Conservation (phyloP, 35 echinoderm and acorn worm species). For the Stichopus chloronotus region DNA sequence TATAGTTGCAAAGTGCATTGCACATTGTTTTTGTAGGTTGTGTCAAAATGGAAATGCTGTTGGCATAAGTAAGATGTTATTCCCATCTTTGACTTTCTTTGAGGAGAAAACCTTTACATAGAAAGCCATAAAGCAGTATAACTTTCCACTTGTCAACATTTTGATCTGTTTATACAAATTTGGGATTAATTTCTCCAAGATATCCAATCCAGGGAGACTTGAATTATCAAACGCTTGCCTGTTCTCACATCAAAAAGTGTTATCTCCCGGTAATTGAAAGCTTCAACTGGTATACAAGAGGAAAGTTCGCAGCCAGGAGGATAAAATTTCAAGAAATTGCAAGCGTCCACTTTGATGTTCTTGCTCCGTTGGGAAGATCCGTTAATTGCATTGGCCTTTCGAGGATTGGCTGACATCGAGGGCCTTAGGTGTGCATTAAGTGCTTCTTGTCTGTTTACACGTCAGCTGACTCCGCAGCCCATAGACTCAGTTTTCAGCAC, state of each 20-base stretch:
- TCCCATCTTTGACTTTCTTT: no score
- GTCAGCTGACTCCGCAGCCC: not conserved
- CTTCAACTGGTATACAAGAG: not conserved
- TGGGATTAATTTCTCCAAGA: no score
- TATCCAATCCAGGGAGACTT: no score
- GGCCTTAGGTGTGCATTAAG: not conserved
- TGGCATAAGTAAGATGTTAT: no score
- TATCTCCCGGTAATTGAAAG: not conserved
- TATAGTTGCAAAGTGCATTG: no score
- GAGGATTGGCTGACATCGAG: not conserved
- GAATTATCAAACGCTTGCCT: not conserved
- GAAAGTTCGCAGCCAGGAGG: not conserved
- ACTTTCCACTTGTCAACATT: no score
- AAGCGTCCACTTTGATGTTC: not conserved
- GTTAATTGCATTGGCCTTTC: not conserved
- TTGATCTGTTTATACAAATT: no score
- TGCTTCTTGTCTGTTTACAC: not conserved
- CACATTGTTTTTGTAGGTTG: no score
- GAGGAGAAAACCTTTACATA: no score
- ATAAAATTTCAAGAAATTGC: not conserved
- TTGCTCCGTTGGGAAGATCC: not conserved
- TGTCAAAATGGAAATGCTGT: no score
- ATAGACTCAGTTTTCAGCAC: not conserved
- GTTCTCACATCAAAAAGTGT: not conserved
- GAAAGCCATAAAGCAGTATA: no score